Base-by-base conservation (phyloP, 1,140 invertebrate species). In the Adelges cooleyi region DNA sequence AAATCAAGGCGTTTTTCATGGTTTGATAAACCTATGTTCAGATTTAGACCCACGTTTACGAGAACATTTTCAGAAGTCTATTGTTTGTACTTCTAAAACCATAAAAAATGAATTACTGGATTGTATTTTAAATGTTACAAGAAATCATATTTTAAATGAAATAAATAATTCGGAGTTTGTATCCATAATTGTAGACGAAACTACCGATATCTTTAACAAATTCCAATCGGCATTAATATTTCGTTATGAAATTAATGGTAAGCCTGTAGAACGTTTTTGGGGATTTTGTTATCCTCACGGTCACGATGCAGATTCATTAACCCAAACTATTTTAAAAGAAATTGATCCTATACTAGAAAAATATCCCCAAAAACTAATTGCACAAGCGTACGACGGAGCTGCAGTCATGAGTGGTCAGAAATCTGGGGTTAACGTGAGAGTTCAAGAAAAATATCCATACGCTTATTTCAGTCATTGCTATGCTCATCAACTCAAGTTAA, bases 181-280 rank as follows among this genome's bases (percentile, higher is more conserved):
- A 11, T 18, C 23, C 68, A 66, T 48, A 71, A 74, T 62, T 66
- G 67, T 69, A 3, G 72, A 73, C 50, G 73, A 75, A 67, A 72
- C 69, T 18, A 70, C 67, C 52, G 73, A 74, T 69, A 52, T 71
- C 59, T 71, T 72, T 18, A 53, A 66, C 49, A 48, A 67, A 38
- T 51, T 54, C 42, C 69, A 74, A 69, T 69, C 48, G 23, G 44
- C 33, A n/a, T 4, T 66, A n/a, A 51, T 50, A 27, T 18, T 66
- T 5, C 22, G 48, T 18, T 52, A 66, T 51, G 65, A 50, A 38
- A 23, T 53, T 23, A 20, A 66, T 20, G 50, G 50, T 10, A 27
- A 33, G 10, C 50, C 27, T 52, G 27, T 52, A 13, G 65, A 66
- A 53, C 44, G 49, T 49, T 66, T 66, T 66, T 66, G 46, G 49